These are phyloP conservation scores for Drosophila saltans DNA, from an alignment of 1,140 invertebrate genomes.

Conservation along the genomic window DNA sequence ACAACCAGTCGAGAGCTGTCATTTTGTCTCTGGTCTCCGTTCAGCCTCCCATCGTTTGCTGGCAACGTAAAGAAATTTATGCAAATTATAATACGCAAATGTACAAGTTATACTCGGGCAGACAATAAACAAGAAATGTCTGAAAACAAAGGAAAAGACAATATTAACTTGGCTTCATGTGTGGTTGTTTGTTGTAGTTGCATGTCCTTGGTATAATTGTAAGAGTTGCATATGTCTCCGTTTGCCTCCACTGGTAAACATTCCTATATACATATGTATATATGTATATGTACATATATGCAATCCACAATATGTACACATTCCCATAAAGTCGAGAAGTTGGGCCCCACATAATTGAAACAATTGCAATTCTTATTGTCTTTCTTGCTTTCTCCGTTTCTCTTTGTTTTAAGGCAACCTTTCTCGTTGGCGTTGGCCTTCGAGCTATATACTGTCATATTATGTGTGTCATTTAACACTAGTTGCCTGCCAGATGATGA, in stretches of 20 bases:
- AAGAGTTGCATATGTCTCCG: constrained; percentile 40
- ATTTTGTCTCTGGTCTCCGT: background rate
- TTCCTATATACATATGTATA: background rate
- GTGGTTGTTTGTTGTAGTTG: background rate
- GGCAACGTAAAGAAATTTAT: constrained; percentile 60
- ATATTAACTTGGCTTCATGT: constrained; percentile 54
- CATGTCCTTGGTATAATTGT: constrained; percentile 57
- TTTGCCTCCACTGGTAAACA: constrained; percentile 21
- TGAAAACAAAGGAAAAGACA: constrained; percentile 56
- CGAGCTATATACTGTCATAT: background rate
- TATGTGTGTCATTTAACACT: background rate
- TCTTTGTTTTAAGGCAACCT: constrained; percentile 12
- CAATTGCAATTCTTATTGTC: constrained; percentile 61
- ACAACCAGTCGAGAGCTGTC: background rate
- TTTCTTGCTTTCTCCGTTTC: constrained; percentile 14
- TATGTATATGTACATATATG: constrained; percentile 20
- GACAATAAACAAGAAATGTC: constrained; percentile 76
- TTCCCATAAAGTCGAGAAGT: constrained; percentile 44
- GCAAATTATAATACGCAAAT: constrained; percentile 80
- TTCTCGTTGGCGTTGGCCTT: background rate
- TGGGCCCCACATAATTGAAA: constrained; percentile 67
- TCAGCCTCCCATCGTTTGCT: constrained; percentile 3
- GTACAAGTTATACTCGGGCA: constrained; percentile 66
- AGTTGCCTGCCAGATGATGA: background rate
- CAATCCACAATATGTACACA: constrained; percentile 19